Evolutionary conservation across 1,140 invertebrate genomes (phyloP), one percentile per base, ranked within the genome.

Genomic region (Drosophila biarmipes): DNA sequence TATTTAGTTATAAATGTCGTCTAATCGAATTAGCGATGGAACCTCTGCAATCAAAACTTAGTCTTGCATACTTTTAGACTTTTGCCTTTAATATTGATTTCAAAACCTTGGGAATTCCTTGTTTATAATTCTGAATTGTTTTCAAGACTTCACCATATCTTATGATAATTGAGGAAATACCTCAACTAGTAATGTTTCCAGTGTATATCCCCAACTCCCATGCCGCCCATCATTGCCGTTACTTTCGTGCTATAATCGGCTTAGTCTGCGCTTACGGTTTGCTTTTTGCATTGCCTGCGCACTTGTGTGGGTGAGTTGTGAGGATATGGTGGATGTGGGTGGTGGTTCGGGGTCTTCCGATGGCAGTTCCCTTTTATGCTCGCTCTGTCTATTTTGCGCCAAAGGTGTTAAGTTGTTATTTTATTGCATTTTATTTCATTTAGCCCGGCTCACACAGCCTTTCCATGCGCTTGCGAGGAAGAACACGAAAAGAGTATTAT

Each of bases 221-320:
- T 14, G 19, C 37, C 66, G 10, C 55, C 61, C 59, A 82, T 59
- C 63, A 68, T 67, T 84, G 73, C 48, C 77, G 72, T 84, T 82
- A 82, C 75, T 75, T 89, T 87, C 84, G 61, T 75, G 78, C 77
- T 89, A 82, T 87, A 87, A 87, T 87, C 82, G 82, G 82, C 84
- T 87, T 87, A 87, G 82, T 89, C 84, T 87, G 78, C 75, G 82
- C 79, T 87, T 86, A 82, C 78, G 82, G 84, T 87, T 86, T 86
- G 82, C 82, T 87, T 86, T 87, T 86, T 78, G 78, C 78, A 86
- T 86, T 86, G 82, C 81, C 81, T 78, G 81, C 77, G 80, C 72
- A 80, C 85, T 86, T 85, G 57, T 77, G 53, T 78, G 68, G 45
- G 52, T 40, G 53, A 24, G 29, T 37, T 59, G 37, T 61, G 37